Evolutionary conservation across 2,797 vertebrate genomes (phyloP).

Genomic region (Eutrigla gurnardus): DNA sequence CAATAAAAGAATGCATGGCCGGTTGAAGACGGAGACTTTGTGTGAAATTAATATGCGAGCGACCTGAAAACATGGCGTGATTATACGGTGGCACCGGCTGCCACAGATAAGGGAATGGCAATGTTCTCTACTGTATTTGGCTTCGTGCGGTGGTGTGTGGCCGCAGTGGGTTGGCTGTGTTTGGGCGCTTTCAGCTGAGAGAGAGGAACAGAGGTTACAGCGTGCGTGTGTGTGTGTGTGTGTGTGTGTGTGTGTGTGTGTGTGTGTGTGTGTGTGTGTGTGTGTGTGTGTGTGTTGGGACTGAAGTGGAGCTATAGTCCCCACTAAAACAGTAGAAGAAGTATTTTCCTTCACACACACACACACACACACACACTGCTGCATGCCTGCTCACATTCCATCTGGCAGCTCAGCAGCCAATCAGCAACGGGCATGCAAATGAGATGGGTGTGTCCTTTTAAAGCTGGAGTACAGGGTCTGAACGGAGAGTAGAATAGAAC

Average conservation of each 20-base stretch:
- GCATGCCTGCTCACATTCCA: conserved; percentile 78
- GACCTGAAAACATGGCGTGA: conserved; percentile 47
- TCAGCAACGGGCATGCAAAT: conserved; percentile 61
- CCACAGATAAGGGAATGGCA: conserved; percentile 57
- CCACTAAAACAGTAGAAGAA: conserved; percentile 55
- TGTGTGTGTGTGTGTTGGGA: conserved; percentile 19
- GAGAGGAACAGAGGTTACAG: not conserved
- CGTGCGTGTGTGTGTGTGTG: conserved; percentile 21
- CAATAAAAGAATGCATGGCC: not conserved
- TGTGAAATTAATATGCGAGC: conserved; percentile 35
- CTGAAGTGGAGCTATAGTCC: conserved; percentile 47
- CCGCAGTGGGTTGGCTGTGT: conserved; percentile 49
- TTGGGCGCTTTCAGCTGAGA: conserved; percentile 34
- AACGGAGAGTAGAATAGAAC: conserved; percentile 76
- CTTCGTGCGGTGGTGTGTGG: conserved; percentile 49
- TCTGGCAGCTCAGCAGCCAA: conserved; percentile 60
- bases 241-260: conserved; percentile 35
- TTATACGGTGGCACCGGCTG: conserved; percentile 40
- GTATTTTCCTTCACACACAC: conserved; percentile 53
- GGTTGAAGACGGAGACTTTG: not conserved
- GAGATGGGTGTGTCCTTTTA: conserved; percentile 64
- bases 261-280: conserved; percentile 7
- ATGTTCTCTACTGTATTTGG: conserved; percentile 57
- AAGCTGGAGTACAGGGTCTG: conserved; percentile 86
- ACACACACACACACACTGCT: conserved; percentile 47